phyloP scores from a whole-genome alignment of 2,888 invertebrate species.

The Ichneumoninae sp. region DNA sequence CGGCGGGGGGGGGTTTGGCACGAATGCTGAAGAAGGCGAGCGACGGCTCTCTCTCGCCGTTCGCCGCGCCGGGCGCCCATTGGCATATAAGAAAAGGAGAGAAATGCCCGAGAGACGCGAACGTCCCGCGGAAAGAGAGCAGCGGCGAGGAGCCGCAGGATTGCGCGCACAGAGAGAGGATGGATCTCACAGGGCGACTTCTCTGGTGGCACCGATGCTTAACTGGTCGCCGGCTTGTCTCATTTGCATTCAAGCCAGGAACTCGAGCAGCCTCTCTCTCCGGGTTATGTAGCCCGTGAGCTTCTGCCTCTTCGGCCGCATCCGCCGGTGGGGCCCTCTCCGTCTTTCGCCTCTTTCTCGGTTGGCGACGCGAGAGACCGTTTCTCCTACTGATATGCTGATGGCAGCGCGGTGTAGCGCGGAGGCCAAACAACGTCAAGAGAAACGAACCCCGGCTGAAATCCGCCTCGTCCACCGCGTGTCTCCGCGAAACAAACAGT shows the following conservation, averaged over 20 bases:
- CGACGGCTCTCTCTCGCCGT: conserved; percentile 30
- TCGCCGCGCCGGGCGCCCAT: conserved; percentile 2
- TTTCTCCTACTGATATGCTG: conserved; percentile 62
- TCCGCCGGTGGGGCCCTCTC: conserved; percentile 38
- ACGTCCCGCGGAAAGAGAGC: conserved; percentile 36
- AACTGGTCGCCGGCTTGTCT: conserved; percentile 79
- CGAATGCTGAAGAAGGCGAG: conserved; percentile 37
- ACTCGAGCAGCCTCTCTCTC: conserved; percentile 68
- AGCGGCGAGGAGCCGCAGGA: neutral
- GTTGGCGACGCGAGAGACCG: conserved; percentile 39
- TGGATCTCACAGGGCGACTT: conserved; percentile 77
- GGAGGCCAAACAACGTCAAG: conserved; percentile 31
- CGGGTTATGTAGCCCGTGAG: conserved; percentile 51
- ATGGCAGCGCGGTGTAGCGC: conserved; percentile 52
- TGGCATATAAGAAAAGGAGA: conserved; percentile 42
- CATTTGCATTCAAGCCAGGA: conserved; percentile 79
- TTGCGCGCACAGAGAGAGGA: conserved; percentile 60
- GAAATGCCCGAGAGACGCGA: conserved; percentile 15
- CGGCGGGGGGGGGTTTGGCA: neutral
- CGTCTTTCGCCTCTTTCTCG: conserved; percentile 31
- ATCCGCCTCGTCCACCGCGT: conserved; percentile 52
- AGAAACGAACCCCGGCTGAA: conserved; percentile 61
- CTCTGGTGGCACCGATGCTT: conserved; percentile 78
- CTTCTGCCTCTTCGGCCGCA: conserved; percentile 54
- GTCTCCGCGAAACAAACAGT: conserved; percentile 63